phyloP scores from a whole-genome alignment of 2,888 invertebrate species.

The Melanostoma scalare region DNA sequence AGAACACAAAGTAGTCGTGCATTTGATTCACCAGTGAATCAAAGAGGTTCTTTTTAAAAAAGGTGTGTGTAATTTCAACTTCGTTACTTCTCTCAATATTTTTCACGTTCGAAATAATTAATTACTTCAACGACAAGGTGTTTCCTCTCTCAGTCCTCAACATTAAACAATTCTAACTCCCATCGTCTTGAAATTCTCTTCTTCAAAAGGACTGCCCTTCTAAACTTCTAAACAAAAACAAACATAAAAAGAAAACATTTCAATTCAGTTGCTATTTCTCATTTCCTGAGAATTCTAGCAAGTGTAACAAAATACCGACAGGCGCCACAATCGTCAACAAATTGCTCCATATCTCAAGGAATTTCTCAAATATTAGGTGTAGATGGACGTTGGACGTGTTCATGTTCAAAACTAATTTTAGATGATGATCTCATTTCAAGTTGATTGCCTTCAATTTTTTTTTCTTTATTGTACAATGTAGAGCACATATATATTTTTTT shows the following conservation, averaged over 20 bases:
- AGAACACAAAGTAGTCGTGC: no score
- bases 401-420: slow-evolving; percentile 49
- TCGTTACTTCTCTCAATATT: no score
- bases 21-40: no score
- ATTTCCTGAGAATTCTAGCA: slow-evolving; percentile 21
- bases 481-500: neutral
- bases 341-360: slow-evolving; percentile 52
- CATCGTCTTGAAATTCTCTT: no score
- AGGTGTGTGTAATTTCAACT: no score
- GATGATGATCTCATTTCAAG: slow-evolving; percentile 51
- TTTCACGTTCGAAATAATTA: no score
- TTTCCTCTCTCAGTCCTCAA: no score
- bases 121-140: no score
- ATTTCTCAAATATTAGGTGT: slow-evolving; percentile 34
- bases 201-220: no score
- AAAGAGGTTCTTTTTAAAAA: no score
- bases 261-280: neutral
- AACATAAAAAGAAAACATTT: neutral
- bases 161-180: no score
- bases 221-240: no score
- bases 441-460: slow-evolving; percentile 18
- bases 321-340: slow-evolving; percentile 44
- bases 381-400: slow-evolving; percentile 9
- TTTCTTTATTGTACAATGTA: neutral
- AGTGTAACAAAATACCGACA: slow-evolving; percentile 15